Base-by-base conservation (phyloP, 2,113 vertebrate genomes). In the Abramis brama region DNA sequence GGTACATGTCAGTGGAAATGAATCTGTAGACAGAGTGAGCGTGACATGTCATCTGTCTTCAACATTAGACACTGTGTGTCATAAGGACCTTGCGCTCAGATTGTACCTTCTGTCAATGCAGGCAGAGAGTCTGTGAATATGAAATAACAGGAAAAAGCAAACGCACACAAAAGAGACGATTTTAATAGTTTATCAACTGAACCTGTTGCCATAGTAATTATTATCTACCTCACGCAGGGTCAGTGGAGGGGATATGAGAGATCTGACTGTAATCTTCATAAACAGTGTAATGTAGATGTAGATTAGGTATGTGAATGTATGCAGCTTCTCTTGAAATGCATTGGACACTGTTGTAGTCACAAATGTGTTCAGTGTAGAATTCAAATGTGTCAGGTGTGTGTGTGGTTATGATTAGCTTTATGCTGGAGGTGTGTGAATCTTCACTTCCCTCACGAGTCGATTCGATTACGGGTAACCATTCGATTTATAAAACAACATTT, bases 31-130 rank as follows among this genome's bases (percentile, higher is more conserved):
- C 59, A 79, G 60, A 88, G 85, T n/a, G 62, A 66, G 78, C 39
- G 23, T 66, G 91, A 92, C 91, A 90, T 81, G 68, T 83, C 88
- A 93, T 90, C 88, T 84, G 90, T 92, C 86, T 91, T 90, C 66
- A 19, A 86, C 90, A 88, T 94, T 94, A 93, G 93, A 93, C 89
- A 92, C 91, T 47, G 87, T 83, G 87, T 83, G 87, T 85, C 83
- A 79, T 94, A 94, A 94, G 92, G 92, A 90, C 92, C 93, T 92
- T 90, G 87, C 91, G 91, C 90, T 92, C 87, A 73, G 88, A 86
- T 91, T 88, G 87, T 89, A 93, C 94, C 93, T 93, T 94, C 94
- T 93, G 36, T 87, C 90, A 87, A 83, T 62, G 81, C 87, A 93
- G 92, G 93, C 92, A 93, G 93, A 93, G 88, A 79, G 75, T 52